Conservation (phyloP, 2,113 vertebrate genomes). For the Pagrus major region DNA sequence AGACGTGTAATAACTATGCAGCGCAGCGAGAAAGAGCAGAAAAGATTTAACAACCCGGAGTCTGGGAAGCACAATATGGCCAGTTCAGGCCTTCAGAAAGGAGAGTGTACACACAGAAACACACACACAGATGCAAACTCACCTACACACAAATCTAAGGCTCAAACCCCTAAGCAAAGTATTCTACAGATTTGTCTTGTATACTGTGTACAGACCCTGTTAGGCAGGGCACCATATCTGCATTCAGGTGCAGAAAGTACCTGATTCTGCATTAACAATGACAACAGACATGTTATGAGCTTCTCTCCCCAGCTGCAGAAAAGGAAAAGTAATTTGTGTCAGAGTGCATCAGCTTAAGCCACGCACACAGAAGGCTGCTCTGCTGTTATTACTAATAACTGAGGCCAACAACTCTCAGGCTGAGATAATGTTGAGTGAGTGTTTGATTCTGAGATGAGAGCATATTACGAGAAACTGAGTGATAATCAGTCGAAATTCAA, state of each 20-base stretch:
- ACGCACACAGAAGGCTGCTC: neutral
- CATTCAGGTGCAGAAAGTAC: slow-evolving; percentile 21
- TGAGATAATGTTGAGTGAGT: slow-evolving; percentile 16
- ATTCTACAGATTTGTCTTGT: slow-evolving; percentile 8
- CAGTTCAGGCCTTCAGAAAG: slow-evolving; percentile 19
- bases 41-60: slow-evolving; percentile 31
- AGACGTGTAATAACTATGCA: slow-evolving; percentile 15
- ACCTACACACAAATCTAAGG: neutral
- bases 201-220: neutral
- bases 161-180: slow-evolving; percentile 3
- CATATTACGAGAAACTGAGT: slow-evolving; percentile 6
- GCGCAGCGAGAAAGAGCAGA: slow-evolving; percentile 10
- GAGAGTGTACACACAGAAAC: neutral
- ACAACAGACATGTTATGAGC: neutral
- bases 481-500: slow-evolving; percentile 5
- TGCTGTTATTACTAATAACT: slow-evolving; percentile 12
- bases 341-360: slow-evolving; percentile 12
- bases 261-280: slow-evolving; percentile 34
- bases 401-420: neutral
- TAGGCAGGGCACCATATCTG: neutral
- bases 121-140: slow-evolving; percentile 26
- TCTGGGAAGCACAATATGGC: slow-evolving; percentile 7
- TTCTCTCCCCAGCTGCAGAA: slow-evolving; percentile 11
- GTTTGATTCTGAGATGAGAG: slow-evolving; percentile 3
- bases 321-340: neutral